Base-by-base conservation (phyloP, 2,888 invertebrate genomes). In the Pachymerium ferrugineum region DNA sequence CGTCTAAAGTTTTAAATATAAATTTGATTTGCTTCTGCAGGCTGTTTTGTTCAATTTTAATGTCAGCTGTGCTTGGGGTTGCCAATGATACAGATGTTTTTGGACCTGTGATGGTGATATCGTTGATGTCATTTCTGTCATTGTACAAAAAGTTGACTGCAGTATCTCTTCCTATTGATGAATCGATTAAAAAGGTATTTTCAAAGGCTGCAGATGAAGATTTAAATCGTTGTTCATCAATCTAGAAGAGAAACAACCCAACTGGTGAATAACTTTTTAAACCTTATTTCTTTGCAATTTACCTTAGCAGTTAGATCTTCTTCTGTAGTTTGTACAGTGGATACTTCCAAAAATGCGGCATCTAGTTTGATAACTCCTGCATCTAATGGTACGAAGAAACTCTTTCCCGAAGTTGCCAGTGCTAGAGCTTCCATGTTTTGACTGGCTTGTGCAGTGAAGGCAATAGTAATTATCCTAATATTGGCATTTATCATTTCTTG, bases 401-500 rank as follows among this genome's bases (percentile, higher is more conserved):
- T 38, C 30, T 67, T 73, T 19, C 73, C 73, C 19, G 62, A 54
- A 16, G 73, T 67, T 0, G 10, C 31, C n/a, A 22, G 4, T 1
- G 67, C 73, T 16, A 67, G n/a, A 12, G 16, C 25, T 67, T 54
- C 67, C 31, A 73, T 28, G 25, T 29, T 16, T 6, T 19, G 8
- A 30, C 33, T 33, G n/a, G 62, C 73, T 14, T 16, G 14, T 16
- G 33, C 31, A 1, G 62, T 54, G 31, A 74, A 74, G n/a, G 76
- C 76, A 22, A 76, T 74, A 1, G 74, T 72, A 12, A 74, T 69
- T 10, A 76, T 71, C 4, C 71, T 31, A 14, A 74, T 47, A n/a
- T 71, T 42, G 35, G 73, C 72, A 22, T 29, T 25, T 6, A 74
- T 31, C 8, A 76, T 10, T 25, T 73, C 70, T 5, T 42, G 70